Evolutionary conservation across 2,797 vertebrate genomes (phyloP), one percentile per base, ranked within the genome.

Genomic region (Trachops cirrhosus): DNA sequence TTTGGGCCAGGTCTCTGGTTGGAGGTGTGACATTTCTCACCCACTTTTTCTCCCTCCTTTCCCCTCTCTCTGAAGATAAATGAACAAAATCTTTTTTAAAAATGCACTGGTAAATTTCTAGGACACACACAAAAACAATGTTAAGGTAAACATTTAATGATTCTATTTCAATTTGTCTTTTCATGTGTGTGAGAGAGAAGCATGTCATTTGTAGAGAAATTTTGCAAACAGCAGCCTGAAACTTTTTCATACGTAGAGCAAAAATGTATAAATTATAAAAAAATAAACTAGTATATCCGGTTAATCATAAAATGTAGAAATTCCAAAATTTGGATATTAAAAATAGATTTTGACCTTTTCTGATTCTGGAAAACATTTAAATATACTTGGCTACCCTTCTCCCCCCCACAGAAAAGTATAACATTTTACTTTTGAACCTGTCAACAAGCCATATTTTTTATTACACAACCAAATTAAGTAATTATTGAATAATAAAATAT

Each of bases 381-480:
- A 93, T 73, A 82, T 12, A 92, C 44, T 86, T 86, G 14, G 52
- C 9, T 77, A 6, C 24, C 46, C 2, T 46, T 34, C 21, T 32
- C 1, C 5, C n/a, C 32, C 0, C 1, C 15, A 5, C 34, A 54
- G 93, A 73, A 82, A 70, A 37, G 26, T 64, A 32, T 37, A 95
- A 86, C 41, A 79, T 92, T 83, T 95, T 57, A 83, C 88, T 91
- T 91, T 90, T 85, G 2, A 91, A 90, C 92, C 67, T 90, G 46
- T 93, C 73, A 85, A 85, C 24, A 93, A 93, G 77, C 62, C 8
- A 62, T 11, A 2, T 4, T 59, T 94, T 82, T 89, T 86, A 57
- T 89, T 92, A 86, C 5, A 94, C 7, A 79, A 91, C 8, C 8
- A 86, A 68, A 59, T 94, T 92, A 89, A 75, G 68, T 6, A 93